A percentile compares a stretch with the other conserved stretches of the same genome.
phyloP scores from a whole-genome alignment of 2,888 invertebrate genomes.

The Cantharis rustica region DNA sequence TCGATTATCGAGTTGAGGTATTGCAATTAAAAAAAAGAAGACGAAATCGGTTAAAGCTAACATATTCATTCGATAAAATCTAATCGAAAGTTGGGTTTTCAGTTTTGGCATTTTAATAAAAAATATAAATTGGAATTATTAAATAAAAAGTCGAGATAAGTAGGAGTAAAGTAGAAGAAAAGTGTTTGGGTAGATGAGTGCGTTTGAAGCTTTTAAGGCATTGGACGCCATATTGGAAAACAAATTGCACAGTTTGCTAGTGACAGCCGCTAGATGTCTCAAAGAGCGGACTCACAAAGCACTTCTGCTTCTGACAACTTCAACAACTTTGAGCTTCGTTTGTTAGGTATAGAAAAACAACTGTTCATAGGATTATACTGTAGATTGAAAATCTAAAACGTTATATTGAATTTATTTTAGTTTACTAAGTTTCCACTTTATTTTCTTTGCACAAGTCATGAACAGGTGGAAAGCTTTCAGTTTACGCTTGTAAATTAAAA shows the following conservation, averaged over 20 bases:
- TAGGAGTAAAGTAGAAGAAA: slow-evolving; percentile 16
- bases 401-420: slow-evolving; percentile 40
- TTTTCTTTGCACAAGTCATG: slow-evolving; percentile 26
- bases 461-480: slow-evolving; percentile 24
- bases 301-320: slow-evolving; percentile 51
- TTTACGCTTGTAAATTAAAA: slow-evolving; percentile 22
- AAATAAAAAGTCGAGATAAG: slow-evolving; percentile 21
- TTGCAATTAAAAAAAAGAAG: background rate
- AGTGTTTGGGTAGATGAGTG: slow-evolving; percentile 39
- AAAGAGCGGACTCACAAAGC: slow-evolving; percentile 54
- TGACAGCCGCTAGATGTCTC: slow-evolving; percentile 56
- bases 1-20: background rate
- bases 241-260: slow-evolving; percentile 52
- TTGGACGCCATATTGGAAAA: slow-evolving; percentile 54
- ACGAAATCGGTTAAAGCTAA: background rate
- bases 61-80: background rate
- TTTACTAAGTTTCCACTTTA: slow-evolving; percentile 26
- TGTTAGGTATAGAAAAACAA: slow-evolving; percentile 50
- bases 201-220: slow-evolving; percentile 48
- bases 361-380: slow-evolving; percentile 46
- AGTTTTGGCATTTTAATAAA: background rate
- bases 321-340: slow-evolving; percentile 53
- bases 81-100: background rate
- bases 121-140: slow-evolving; percentile 4
- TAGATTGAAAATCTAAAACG: slow-evolving; percentile 49